Base-by-base conservation (phyloP, 2,113 vertebrate genomes). In the Gallinago media region DNA sequence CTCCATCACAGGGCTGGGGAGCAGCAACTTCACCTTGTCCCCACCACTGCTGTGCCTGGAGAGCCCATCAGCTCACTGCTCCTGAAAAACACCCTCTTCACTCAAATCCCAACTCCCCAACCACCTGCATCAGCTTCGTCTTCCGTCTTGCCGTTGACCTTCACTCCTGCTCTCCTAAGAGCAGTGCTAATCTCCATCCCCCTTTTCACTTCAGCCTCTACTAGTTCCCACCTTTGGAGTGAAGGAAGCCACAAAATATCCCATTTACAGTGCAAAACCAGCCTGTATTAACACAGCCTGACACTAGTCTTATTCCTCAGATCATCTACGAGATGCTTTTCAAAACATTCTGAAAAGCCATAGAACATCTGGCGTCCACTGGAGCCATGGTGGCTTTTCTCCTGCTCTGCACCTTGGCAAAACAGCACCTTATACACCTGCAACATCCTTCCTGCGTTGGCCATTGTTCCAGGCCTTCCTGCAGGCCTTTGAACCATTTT, bases 381-480 rank as follows among this genome's bases (percentile, higher is more conserved):
- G 12, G 36, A 88, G 74, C 55, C 4, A 0, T 3, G 55, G 62
- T 27, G 70, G 40, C 50, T 54, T 58, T n/a, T 74, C 17, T 62
- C 52, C 65, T 68, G 50, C 44, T 81, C 47, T n/a, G 27, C 42
- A 63, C 31, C 42, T 46, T 34, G 71, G 47, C 74, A 94, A 38
- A 67, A 58, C 74, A 0, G 2, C 8, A 29, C 27, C 3, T 7
- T 15, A 34, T 22, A 47, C 81, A 94, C 79, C 74, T 94, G 79
- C 13, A 12, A 44, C 67, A 72, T 91, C 86, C 83, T 88, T 85
- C 91, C 93, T 61, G 67, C 3, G 0, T 0, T 62, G 46, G 31
- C 49, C 75, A 54, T 40, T 85, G 90, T 71, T 86, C 58, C 50
- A 18, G 84, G 36, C 23, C 61, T 92, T 92, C 71, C 94, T 95